Evolutionary conservation across 1,140 invertebrate genomes (phyloP).

Genomic region (Magallana angulata): DNA sequence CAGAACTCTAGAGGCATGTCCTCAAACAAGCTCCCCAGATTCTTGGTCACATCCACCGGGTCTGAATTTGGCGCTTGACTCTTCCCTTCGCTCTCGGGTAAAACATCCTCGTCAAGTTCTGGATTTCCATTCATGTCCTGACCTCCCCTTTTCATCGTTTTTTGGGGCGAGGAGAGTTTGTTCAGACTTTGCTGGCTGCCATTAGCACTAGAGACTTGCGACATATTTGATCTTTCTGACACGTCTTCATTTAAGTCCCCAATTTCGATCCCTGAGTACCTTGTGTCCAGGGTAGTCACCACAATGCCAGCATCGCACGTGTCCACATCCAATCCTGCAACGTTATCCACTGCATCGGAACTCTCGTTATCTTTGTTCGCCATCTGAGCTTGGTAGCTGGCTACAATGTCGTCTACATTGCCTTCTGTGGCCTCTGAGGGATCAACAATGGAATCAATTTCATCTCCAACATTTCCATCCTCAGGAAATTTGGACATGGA

Average conservation of each 20-base stretch:
- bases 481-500: conserved; percentile 68
- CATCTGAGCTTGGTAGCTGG: conserved; percentile 36
- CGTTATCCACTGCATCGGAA: background rate
- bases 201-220: conserved; percentile 71
- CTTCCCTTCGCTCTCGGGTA: conserved; percentile 15
- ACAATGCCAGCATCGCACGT: conserved; percentile 53
- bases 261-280: conserved; percentile 76
- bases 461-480: conserved; percentile 76
- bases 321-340: conserved; percentile 39
- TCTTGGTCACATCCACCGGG: conserved; percentile 41
- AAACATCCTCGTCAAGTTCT: conserved; percentile 60
- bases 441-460: conserved; percentile 60
- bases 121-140: conserved; percentile 77
- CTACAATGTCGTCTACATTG: conserved; percentile 21
- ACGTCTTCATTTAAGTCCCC: conserved; percentile 75
- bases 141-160: conserved; percentile 46
- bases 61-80: background rate
- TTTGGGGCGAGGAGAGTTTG: conserved; percentile 60
- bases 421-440: conserved; percentile 49
- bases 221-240: conserved; percentile 72
- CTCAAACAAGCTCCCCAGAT: conserved; percentile 65
- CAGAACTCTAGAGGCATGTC: conserved; percentile 87
- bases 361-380: conserved; percentile 6
- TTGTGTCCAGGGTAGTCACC: conserved; percentile 66
- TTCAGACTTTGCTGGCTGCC: conserved; percentile 73